phyloP scores from a whole-genome alignment of 2,113 vertebrate species.

The Ictidomys tridecemlineatus region DNA sequence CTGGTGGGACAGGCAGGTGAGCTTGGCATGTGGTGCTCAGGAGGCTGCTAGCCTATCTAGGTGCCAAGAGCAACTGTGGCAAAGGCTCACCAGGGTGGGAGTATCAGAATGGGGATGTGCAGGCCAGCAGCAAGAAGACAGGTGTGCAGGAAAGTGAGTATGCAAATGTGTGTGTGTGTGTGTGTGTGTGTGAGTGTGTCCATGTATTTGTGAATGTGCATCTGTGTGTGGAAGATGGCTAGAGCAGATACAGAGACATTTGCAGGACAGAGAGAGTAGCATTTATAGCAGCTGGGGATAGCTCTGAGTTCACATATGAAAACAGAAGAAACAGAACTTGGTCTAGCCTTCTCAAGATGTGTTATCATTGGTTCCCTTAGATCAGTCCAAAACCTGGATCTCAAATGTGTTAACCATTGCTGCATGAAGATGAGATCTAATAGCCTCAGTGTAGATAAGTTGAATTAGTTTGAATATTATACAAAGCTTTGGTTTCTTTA shows the following conservation, averaged over 20 bases:
- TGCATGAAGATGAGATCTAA: neutral
- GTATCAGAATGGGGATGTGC: accelerated
- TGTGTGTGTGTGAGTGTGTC: no score
- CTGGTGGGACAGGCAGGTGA: neutral
- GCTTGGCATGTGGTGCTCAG: accelerated
- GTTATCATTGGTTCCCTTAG: neutral
- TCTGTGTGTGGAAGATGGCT: neutral
- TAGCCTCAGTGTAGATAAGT: neutral
- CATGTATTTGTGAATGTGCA: neutral
- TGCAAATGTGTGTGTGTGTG: neutral
- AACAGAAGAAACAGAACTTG: accelerated
- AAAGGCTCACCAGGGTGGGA: neutral
- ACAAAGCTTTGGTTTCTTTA: neutral
- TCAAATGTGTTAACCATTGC: neutral
- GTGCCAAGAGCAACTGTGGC: neutral
- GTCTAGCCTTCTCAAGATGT: accelerated
- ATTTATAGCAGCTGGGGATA: accelerated
- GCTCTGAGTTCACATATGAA: accelerated
- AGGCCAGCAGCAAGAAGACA: neutral
- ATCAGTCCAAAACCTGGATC: neutral
- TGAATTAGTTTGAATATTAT: neutral
- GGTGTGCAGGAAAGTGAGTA: no score
- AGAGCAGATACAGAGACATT: neutral
- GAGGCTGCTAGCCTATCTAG: neutral
- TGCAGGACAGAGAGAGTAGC: neutral